These are phyloP conservation scores for Apocrypta bakeri DNA, from an alignment of 1,140 invertebrate genomes.

Conservation along the genomic window DNA sequence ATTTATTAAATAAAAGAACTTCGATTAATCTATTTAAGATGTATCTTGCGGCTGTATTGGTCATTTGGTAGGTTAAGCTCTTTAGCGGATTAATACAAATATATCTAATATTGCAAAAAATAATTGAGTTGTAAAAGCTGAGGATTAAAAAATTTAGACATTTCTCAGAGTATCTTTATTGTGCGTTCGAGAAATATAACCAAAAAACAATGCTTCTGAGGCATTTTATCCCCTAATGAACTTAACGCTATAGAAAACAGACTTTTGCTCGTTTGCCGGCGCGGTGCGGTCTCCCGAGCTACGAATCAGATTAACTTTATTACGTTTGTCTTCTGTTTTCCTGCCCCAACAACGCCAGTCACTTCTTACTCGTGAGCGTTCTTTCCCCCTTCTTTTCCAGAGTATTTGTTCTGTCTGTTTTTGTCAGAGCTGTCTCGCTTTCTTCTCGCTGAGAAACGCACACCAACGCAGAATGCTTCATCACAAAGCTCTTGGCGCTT, in stretches of 20 bases:
- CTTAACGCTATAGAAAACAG: slow-evolving; percentile 69
- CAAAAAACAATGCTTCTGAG: not conserved
- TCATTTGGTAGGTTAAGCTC: too few species aligned
- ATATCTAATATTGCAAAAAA: too few species aligned
- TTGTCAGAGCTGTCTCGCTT: not conserved
- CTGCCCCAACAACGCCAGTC: slow-evolving; percentile 63
- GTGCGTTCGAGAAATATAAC: not conserved
- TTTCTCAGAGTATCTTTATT: not conserved
- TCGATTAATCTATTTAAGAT: too few species aligned
- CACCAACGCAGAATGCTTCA: not conserved
- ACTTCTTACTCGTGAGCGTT: slow-evolving; percentile 51
- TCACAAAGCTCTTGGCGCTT: slow-evolving; percentile 6
- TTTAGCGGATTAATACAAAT: too few species aligned
- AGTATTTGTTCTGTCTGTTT: slow-evolving; percentile 32
- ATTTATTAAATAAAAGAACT: too few species aligned
- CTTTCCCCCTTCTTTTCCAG: slow-evolving; percentile 15
- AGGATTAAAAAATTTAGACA: not conserved
- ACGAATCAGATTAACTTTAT: slow-evolving; percentile 73
- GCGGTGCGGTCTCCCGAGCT: slow-evolving; percentile 50
- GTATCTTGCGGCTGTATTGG: too few species aligned
- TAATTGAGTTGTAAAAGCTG: not conserved
- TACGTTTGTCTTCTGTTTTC: slow-evolving; percentile 70
- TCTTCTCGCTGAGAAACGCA: not conserved
- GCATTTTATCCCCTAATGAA: slow-evolving; percentile 60
- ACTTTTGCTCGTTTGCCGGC: slow-evolving; percentile 49